Percentiles rank a stretch among this genome's conserved stretches.
Evolutionary conservation across 2,797 vertebrate species (phyloP).

Genomic region (Kryptopterus vitreolus): DNA sequence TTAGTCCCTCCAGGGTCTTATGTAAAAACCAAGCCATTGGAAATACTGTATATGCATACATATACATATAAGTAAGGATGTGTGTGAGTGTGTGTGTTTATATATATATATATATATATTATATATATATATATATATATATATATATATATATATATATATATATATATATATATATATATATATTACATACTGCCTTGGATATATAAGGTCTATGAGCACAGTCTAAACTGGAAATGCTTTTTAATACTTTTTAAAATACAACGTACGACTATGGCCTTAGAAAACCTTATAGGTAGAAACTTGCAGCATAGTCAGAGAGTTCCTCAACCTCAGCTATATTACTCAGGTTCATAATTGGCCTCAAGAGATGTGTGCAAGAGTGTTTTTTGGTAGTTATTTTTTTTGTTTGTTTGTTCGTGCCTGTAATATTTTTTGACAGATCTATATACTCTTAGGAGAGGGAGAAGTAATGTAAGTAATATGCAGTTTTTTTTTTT

Average conservation of each 20-base stretch:
- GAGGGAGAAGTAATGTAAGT: neutral
- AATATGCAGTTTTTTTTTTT: neutral
- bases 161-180: too few species aligned
- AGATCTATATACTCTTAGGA: neutral
- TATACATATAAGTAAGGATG: neutral
- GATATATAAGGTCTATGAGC: neutral
- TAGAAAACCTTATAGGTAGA: neutral
- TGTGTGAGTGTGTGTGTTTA: neutral
- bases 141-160: neutral
- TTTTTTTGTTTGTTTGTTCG: neutral
- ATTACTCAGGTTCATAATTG: slow-evolving; percentile 2
- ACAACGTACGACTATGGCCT: neutral
- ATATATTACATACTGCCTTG: neutral
- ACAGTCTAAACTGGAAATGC: neutral
- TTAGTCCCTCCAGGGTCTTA: neutral
- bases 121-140: neutral
- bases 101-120: neutral
- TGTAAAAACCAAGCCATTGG: neutral
- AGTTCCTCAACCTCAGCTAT: neutral
- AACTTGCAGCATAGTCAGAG: neutral
- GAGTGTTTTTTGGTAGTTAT: neutral
- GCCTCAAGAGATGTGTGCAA: neutral
- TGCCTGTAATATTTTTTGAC: neutral
- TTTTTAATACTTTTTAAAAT: neutral
- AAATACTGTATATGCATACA: neutral